A percentile compares a stretch with the other conserved stretches of the same genome.
Evolutionary conservation across 2,888 invertebrate genomes (phyloP).

Genomic region (Thyatira batis): DNA sequence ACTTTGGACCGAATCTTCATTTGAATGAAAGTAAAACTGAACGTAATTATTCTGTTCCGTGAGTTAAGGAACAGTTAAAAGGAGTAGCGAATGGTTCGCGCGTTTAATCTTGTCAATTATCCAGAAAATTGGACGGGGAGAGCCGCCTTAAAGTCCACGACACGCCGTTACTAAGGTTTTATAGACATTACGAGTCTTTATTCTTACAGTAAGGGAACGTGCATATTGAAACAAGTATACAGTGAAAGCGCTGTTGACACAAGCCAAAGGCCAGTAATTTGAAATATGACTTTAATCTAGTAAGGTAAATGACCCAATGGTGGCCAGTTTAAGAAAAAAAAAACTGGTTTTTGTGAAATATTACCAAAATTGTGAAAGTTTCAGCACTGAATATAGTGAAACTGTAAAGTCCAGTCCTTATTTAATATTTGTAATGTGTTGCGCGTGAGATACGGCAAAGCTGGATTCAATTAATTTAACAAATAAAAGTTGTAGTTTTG

Average conservation of each 20-base stretch:
- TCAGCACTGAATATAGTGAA: too few species aligned
- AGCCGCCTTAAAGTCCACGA: slow-evolving; percentile 30
- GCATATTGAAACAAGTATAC: not conserved
- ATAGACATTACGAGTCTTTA: slow-evolving; percentile 22
- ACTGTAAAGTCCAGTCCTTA: too few species aligned
- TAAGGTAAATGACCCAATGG: too few species aligned
- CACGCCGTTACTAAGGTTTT: slow-evolving; percentile 36
- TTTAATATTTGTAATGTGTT: too few species aligned
- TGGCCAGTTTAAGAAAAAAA: too few species aligned
- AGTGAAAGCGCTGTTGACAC: not conserved
- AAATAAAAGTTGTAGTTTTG: too few species aligned
- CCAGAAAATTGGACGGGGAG: slow-evolving; percentile 54
- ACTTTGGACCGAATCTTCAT: slow-evolving; percentile 46
- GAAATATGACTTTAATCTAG: too few species aligned
- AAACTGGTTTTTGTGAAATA: too few species aligned
- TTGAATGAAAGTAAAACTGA: slow-evolving; percentile 56
- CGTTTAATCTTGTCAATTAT: slow-evolving; percentile 70
- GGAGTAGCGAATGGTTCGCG: slow-evolving; percentile 49
- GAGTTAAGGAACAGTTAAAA: slow-evolving; percentile 56
- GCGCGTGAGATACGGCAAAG: too few species aligned
- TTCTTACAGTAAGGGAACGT: slow-evolving; percentile 8
- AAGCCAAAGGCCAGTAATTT: too few species aligned
- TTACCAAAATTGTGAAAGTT: too few species aligned
- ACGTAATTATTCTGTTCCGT: slow-evolving; percentile 55
- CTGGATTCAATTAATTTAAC: too few species aligned